These are phyloP conservation scores for Xenopus petersii DNA, from an alignment of 2,797 vertebrate genomes.

Conservation along the genomic window DNA sequence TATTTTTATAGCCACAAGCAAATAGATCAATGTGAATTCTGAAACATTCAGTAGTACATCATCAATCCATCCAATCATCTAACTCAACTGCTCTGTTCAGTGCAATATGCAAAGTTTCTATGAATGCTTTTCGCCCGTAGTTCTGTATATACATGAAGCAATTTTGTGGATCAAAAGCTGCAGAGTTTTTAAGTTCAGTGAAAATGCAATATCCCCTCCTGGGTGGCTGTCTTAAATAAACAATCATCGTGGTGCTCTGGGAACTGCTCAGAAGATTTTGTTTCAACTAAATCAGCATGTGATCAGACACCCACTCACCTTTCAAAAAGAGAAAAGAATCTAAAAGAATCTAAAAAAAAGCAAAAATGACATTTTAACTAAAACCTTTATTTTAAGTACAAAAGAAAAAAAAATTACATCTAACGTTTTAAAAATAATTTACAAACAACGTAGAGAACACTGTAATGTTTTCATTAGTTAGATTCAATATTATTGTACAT, in stretches of 20 bases:
- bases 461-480: too few relatives aligned
- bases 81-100: slow-evolving; percentile 11
- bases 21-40: slow-evolving; percentile 23
- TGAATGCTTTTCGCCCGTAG: slow-evolving; percentile 33
- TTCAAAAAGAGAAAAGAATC: not conserved
- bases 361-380: too few relatives aligned
- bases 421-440: too few relatives aligned
- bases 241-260: slow-evolving; percentile 14
- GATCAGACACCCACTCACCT: not conserved
- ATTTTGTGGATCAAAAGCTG: slow-evolving; percentile 38
- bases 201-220: slow-evolving; percentile 30
- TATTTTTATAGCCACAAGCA: too few relatives aligned
- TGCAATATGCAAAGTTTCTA: slow-evolving; percentile 22
- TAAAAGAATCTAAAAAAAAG: too few relatives aligned
- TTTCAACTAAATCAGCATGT: slow-evolving; percentile 13
- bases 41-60: not conserved
- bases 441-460: too few relatives aligned
- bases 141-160: slow-evolving; percentile 41
- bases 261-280: slow-evolving; percentile 4
- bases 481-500: too few relatives aligned
- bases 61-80: slow-evolving; percentile 6
- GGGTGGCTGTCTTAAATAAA: slow-evolving; percentile 25
- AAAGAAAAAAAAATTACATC: too few relatives aligned
- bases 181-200: slow-evolving; percentile 15
- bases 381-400: too few relatives aligned